Evolutionary conservation across 2,797 vertebrate species (phyloP).

Genomic region (Psittacula echo): DNA sequence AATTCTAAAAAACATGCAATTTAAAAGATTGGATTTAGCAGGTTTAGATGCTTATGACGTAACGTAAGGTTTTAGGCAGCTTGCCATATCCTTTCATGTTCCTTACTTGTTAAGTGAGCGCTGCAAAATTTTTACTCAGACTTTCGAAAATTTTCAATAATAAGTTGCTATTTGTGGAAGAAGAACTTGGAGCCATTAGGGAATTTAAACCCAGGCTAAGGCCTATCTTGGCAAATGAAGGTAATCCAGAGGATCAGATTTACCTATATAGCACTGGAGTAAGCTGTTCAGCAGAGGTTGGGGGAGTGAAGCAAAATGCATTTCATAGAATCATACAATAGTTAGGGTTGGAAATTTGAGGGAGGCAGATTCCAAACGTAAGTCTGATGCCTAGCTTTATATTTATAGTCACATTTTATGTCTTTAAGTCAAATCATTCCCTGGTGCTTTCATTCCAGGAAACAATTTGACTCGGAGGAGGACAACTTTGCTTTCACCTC

Average conservation of each 20-base stretch:
- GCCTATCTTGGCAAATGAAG: background rate
- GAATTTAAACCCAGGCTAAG: background rate
- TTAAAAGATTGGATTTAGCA: background rate
- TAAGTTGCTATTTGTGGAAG: background rate
- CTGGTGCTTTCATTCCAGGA: background rate
- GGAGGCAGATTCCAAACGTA: background rate
- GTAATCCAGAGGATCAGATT: background rate
- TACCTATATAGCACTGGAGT: background rate
- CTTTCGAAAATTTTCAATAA: background rate
- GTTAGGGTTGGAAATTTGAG: background rate
- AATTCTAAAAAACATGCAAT: background rate
- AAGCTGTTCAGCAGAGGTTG: background rate
- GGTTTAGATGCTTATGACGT: background rate
- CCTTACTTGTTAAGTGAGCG: background rate
- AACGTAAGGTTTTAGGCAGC: background rate
- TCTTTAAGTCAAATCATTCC: background rate
- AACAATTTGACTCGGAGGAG: background rate
- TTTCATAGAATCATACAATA: background rate
- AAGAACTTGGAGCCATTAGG: background rate
- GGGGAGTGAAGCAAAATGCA: background rate
- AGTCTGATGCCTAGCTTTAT: background rate
- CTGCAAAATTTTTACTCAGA: background rate
- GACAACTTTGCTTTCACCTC: background rate
- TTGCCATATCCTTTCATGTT: background rate
- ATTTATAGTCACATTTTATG: background rate